Evolutionary conservation across 2,113 vertebrate genomes (phyloP).

Genomic region (Mobula hypostoma): DNA sequence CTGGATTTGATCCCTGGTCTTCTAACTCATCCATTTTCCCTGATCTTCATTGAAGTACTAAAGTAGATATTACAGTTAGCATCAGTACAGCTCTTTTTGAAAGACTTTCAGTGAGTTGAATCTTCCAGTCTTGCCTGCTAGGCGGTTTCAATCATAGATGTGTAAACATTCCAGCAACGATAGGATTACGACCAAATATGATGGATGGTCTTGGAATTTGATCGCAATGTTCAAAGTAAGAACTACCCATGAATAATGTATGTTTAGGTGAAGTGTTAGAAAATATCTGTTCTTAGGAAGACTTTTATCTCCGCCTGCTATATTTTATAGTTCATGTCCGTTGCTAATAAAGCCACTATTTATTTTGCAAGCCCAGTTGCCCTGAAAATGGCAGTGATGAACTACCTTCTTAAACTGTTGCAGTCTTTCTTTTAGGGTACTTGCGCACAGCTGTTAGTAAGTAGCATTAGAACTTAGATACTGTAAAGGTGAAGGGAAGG

Average conservation of each 20-base stretch:
- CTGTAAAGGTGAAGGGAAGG: no score
- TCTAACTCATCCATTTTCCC: neutral
- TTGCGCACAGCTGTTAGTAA: no score
- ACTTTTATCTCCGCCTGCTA: neutral
- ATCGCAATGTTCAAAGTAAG: neutral
- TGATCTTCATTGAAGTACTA: neutral
- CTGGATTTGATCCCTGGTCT: neutral
- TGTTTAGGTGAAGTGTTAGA: neutral
- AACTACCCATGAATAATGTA: neutral
- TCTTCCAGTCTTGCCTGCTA: neutral
- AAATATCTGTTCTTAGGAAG: neutral
- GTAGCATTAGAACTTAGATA: no score
- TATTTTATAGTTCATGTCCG: no score
- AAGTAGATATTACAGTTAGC: neutral
- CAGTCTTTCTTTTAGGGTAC: no score
- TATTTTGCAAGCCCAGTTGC: no score
- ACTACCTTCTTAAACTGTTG: no score
- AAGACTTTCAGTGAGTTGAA: no score
- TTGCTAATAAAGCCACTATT: no score
- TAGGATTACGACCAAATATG: neutral
- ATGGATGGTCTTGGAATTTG: neutral
- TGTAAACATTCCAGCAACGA: neutral
- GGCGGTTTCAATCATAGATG: neutral
- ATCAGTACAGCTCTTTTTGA: neutral
- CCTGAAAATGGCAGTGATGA: no score